A percentile compares a stretch with the other conserved stretches of the same genome.
phyloP scores from a whole-genome alignment of 2,113 vertebrate species.

The Larimichthys crocea region DNA sequence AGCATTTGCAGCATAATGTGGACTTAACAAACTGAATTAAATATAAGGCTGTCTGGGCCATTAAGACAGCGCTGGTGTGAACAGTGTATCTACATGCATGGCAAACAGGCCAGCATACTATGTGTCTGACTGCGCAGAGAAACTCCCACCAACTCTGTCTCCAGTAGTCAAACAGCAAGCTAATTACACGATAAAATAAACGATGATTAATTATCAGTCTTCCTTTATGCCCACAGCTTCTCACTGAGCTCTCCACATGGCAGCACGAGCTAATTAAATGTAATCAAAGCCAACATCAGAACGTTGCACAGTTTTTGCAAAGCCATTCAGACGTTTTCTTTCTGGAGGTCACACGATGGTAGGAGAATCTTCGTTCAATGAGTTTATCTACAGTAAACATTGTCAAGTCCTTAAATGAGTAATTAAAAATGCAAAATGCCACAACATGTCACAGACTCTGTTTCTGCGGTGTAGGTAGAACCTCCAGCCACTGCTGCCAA shows the following conservation, averaged over 20 bases:
- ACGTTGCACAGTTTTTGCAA: not conserved
- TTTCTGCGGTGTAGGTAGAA: not conserved
- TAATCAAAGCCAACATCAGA: constrained; percentile 30
- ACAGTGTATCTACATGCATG: constrained; percentile 3
- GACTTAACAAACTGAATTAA: constrained; percentile 14
- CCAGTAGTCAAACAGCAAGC: constrained; percentile 11
- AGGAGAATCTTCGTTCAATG: not conserved
- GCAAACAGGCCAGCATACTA: not conserved
- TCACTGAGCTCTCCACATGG: constrained; percentile 13
- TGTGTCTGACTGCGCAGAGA: not conserved
- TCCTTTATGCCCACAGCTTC: constrained; percentile 14
- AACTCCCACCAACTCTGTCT: constrained; percentile 23
- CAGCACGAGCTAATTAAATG: constrained; percentile 38
- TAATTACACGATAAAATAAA: constrained; percentile 39
- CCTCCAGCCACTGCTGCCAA: not conserved
- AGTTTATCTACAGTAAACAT: constrained; percentile 24
- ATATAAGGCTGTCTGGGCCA: not conserved
- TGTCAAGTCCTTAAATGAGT: not conserved
- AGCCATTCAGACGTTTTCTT: not conserved
- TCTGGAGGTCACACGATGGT: not conserved
- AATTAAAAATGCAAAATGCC: constrained; percentile 13
- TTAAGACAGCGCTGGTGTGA: not conserved
- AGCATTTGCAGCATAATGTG: not conserved
- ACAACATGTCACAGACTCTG: not conserved
- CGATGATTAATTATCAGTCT: constrained; percentile 25